Conservation (phyloP, 2,888 invertebrate genomes). For the Stenotaenia linearis region DNA sequence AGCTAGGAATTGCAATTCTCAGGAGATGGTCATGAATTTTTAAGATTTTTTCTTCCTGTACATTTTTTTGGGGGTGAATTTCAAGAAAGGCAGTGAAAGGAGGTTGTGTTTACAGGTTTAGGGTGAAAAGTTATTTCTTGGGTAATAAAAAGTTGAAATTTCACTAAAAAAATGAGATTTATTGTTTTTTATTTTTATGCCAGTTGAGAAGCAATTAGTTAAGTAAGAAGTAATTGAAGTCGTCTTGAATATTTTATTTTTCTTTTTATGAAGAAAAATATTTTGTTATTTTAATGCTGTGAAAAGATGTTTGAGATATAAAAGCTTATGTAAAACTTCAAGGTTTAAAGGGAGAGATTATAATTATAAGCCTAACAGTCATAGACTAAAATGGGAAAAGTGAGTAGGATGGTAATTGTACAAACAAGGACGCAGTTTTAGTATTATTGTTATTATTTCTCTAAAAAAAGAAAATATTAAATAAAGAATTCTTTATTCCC, state of each 20-base stretch:
- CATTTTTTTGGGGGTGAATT: not conserved
- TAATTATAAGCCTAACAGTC: not conserved
- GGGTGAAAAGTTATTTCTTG: not conserved
- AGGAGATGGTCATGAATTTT: slow-evolving; percentile 9
- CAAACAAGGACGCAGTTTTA: not conserved
- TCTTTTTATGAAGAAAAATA: not conserved
- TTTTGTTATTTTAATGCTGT: not conserved
- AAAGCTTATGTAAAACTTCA: not conserved
- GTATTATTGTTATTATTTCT: not conserved
- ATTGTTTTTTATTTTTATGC: not conserved
- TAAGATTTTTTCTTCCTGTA: not conserved
- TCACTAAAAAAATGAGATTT: not conserved
- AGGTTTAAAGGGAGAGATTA: not conserved
- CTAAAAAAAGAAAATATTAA: not conserved
- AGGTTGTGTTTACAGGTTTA: not conserved
- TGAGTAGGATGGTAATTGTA: not conserved
- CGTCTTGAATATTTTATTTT: not conserved
- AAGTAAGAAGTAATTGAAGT: not conserved
- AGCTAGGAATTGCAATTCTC: slow-evolving; percentile 5
- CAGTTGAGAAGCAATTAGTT: not conserved
- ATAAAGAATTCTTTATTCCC: not conserved
- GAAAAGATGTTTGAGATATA: not conserved
- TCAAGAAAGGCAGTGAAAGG: not conserved
- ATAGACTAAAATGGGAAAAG: not conserved
- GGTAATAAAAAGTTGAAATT: not conserved